A percentile compares a stretch with the other conserved stretches of the same genome.
Conservation (phyloP, 2,888 invertebrate species). For the Diarsia dahlii region DNA sequence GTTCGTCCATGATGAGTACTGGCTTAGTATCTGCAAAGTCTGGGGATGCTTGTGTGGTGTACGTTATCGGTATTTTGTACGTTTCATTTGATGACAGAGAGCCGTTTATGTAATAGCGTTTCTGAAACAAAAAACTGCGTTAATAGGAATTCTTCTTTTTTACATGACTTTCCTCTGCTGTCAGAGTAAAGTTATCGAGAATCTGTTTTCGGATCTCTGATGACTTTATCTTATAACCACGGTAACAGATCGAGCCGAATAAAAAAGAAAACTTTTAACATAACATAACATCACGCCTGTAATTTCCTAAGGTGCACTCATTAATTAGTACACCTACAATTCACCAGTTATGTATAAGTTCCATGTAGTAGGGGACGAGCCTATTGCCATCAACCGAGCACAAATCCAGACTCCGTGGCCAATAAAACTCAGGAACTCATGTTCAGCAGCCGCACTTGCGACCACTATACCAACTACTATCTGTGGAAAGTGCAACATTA, state of each 20-base stretch:
- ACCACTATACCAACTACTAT: no score
- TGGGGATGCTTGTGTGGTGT: constrained; percentile 75
- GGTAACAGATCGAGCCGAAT: not conserved
- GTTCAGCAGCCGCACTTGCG: no score
- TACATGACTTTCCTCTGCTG: not conserved
- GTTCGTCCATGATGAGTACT: constrained; percentile 79
- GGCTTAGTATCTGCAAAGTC: constrained; percentile 82
- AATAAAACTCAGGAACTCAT: no score
- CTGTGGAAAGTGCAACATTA: no score
- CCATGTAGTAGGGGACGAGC: no score
- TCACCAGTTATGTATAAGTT: no score
- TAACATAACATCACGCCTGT: no score
- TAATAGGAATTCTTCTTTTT: not conserved
- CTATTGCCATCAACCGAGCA: no score
- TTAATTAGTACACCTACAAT: no score
- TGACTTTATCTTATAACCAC: not conserved
- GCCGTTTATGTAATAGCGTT: constrained; percentile 82
- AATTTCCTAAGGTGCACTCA: no score
- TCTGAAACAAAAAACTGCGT: constrained; percentile 71
- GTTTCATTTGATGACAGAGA: constrained; percentile 77
- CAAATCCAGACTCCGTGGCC: no score
- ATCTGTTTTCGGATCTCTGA: not conserved
- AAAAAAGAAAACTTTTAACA: not conserved
- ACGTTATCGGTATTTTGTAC: constrained; percentile 87
- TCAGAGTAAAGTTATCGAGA: not conserved